Base-by-base conservation (phyloP, 2,113 vertebrate species). In the Sceloporus undulatus region DNA sequence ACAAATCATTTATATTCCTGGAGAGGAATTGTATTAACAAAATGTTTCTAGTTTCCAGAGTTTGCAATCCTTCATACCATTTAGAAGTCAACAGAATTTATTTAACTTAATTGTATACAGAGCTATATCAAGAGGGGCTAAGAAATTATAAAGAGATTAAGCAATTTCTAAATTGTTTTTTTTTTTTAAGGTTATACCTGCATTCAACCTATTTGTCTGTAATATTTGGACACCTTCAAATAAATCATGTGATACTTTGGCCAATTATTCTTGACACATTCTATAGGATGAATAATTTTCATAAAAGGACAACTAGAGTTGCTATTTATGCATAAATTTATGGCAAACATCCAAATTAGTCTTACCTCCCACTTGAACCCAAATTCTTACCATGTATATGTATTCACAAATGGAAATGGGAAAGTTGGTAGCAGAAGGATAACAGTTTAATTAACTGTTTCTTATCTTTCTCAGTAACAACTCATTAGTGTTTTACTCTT, bases 11-110 rank as follows among this genome's bases (percentile, higher is more conserved):
- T 75, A 42, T 62, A 73, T 82, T 86, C 18, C 14, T 2, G 38
- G 0, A 18, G 4, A 79, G 79, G 9, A 88, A 1, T 88, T 42
- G 48, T 1, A 16, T 87, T 27, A 82, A 42, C 25, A 82, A 74
- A 80, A 42, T 0, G 68, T 90, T 7, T 56, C 25, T 16, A 62
- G 90, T 87, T 86, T 48, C 54, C 27, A 79, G 85, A 23, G 11
- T 10, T 34, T 85, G 34, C 38, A 56, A 40, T 75, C 21, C 34
- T 38, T 11, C 25, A 48, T 29, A n/a, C 3, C 38, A 77, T 42
- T 77, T 4, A 54, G 62, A 68, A 79, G 27, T 68, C 27, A 79
- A n/a, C 29, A 78, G 38, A 19, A 78, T 34, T 48, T 18, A 78
- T 78, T 40, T 9, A 66, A 52, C 1, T 10, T 23, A 54, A 52